Evolutionary conservation across 2,113 vertebrate genomes (phyloP), one percentile per base, ranked within the genome.

Genomic region (Melanostigma gelatinosum): DNA sequence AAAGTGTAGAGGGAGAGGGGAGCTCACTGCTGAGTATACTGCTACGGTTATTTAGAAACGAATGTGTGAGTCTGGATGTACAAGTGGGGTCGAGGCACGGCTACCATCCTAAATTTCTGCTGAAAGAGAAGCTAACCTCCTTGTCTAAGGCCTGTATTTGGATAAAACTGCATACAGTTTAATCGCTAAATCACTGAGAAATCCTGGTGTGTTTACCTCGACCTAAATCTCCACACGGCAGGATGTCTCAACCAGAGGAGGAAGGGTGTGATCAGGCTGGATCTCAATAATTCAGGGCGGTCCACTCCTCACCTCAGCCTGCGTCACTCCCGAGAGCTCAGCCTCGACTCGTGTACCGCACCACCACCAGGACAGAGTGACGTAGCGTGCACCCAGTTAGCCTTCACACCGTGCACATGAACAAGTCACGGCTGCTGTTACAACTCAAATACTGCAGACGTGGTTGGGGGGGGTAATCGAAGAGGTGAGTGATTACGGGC

Each of bases 221-320:
- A 71, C 70, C 74, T 66, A 66, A 62, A 63, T 85, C 72, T 85
- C 80, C 58, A 77, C 77, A 64, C 86, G 73, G 82, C 72, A 63
- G 77, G 74, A 61, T 67, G 24, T 71, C 4, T 80, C 29, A 18
- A 70, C 67, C 74, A 55, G 58, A 78, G 58, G 58, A 75, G 84
- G 57, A 46, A 78, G 78, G 79, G 44, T 69, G 81, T 81, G 87
- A 67, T 68, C 67, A 69, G 79, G 40, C 52, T 72, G 65, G 58
- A 82, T 85, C 78, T 91, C 75, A 88, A 83, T 88, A 85, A 84
- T 85, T 91, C 82, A 89, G 61, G 24, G 65, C 4, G 75, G 82
- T 75, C 81, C 80, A 72, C 70, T 82, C 55, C 84, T 79, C 80
- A 65, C 66, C 64, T 79, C 32, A 72, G 67, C 71, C 55, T 58